phyloP scores from a whole-genome alignment of 2,888 invertebrate genomes.

The Anaspis maculata region DNA sequence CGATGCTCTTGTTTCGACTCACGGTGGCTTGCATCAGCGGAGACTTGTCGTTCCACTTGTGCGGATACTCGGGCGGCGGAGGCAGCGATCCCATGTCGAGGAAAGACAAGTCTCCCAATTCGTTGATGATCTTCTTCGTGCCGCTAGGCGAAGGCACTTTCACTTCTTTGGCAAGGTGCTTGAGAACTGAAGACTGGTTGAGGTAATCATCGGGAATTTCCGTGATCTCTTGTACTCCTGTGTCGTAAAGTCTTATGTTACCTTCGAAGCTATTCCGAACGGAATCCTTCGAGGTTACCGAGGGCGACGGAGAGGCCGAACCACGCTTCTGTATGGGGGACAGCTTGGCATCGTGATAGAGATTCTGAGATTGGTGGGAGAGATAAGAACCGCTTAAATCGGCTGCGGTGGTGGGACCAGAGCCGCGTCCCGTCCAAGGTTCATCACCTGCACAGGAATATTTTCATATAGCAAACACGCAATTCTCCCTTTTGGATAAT shows the following conservation, averaged over 20 bases:
- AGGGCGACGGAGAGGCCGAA: slow-evolving; percentile 34
- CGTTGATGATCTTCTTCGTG: background rate
- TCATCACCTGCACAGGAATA: background rate
- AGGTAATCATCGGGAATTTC: slow-evolving; percentile 80
- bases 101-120: slow-evolving; percentile 5
- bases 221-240: slow-evolving; percentile 59
- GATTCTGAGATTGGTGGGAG: slow-evolving; percentile 28
- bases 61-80: slow-evolving; percentile 39
- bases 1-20: slow-evolving; percentile 26
- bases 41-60: slow-evolving; percentile 37
- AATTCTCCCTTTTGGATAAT: too few relatives aligned
- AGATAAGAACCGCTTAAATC: slow-evolving; percentile 30
- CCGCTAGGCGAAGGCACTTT: slow-evolving; percentile 35
- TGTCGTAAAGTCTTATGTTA: slow-evolving; percentile 18
- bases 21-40: slow-evolving; percentile 30
- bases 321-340: slow-evolving; percentile 33
- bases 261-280: slow-evolving; percentile 22
- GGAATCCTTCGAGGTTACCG: slow-evolving; percentile 26
- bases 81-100: slow-evolving; percentile 32
- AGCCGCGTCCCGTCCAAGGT: slow-evolving; percentile 37
- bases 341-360: slow-evolving; percentile 32
- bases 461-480: background rate
- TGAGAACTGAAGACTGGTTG: slow-evolving; percentile 73
- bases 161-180: slow-evolving; percentile 77
- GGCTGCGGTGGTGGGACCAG: slow-evolving; percentile 34